These are phyloP conservation scores for Drosophila sordidapex DNA, from an alignment of 2,888 invertebrate species.

Conservation along the genomic window DNA sequence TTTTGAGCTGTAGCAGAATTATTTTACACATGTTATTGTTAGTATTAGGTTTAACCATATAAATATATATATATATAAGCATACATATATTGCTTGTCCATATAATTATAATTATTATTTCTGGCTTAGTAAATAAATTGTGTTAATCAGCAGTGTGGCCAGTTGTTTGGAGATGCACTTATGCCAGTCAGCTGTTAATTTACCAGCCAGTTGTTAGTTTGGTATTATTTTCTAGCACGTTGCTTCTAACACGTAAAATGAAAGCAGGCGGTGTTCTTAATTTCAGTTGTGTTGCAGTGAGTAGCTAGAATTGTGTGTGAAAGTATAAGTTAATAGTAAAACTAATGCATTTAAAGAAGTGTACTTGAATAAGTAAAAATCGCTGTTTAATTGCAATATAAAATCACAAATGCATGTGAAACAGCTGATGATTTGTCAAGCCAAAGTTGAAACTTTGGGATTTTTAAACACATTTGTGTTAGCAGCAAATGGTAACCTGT, in stretches of 20 bases:
- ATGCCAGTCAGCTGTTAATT: conserved; percentile 2
- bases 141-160: neutral
- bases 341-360: neutral
- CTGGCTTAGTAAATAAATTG: neutral
- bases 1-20: conserved; percentile 39
- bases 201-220: neutral
- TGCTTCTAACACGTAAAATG: neutral
- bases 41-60: neutral
- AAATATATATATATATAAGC: neutral
- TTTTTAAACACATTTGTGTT: conserved; percentile 35
- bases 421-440: conserved; percentile 31
- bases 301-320: neutral
- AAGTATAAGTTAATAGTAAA: neutral
- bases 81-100: neutral
- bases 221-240: conserved; percentile 1
- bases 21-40: neutral
- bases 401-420: neutral
- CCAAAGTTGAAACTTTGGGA: conserved; percentile 5
- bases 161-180: conserved; percentile 10
- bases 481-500: conserved; percentile 13
- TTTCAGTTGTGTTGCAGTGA: neutral
- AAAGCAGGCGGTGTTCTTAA: too few species aligned
- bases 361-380: neutral
- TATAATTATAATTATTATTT: neutral
- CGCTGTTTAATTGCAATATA: neutral